These are phyloP conservation scores for Pontoporia blainvillei DNA, from an alignment of 2,113 vertebrate genomes.

Conservation along the genomic window DNA sequence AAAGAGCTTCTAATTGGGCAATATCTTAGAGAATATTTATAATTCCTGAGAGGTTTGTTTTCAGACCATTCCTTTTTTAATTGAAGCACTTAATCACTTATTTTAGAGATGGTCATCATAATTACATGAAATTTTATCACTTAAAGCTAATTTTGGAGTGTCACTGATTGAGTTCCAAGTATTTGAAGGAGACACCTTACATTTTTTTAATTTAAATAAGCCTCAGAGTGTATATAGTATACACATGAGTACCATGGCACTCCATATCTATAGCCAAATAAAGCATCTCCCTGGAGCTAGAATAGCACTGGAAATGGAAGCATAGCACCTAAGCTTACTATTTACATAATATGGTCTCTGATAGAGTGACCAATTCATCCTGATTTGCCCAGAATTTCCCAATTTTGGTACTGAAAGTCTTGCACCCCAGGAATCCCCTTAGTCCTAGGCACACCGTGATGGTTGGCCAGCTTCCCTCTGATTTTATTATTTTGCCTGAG, in stretches of 20 bases:
- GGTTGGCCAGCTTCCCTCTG: not conserved
- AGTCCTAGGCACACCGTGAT: not conserved
- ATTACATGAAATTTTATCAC: conserved; percentile 63
- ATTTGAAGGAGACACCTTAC: conserved; percentile 35
- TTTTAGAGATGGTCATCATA: conserved; percentile 58
- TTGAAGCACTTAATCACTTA: conserved; percentile 65
- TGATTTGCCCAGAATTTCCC: not conserved
- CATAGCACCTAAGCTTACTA: not conserved
- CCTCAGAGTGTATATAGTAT: not conserved
- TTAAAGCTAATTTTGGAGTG: conserved; percentile 59
- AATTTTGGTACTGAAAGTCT: not conserved
- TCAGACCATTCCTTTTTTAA: conserved; percentile 45
- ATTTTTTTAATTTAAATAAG: not conserved
- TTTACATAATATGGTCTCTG: not conserved
- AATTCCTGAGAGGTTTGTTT: conserved; percentile 63
- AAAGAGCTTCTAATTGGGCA: conserved; percentile 57
- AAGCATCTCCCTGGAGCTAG: not conserved
- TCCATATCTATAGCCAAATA: not conserved
- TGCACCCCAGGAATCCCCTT: not conserved
- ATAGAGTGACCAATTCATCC: not conserved
- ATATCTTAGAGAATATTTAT: conserved; percentile 68
- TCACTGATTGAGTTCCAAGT: conserved; percentile 53
- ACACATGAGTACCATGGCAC: not conserved
- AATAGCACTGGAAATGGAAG: not conserved
- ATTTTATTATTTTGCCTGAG: not conserved